Evolutionary conservation across 2,888 invertebrate species (phyloP).

Genomic region (Acanthosoma haemorrhoidale): DNA sequence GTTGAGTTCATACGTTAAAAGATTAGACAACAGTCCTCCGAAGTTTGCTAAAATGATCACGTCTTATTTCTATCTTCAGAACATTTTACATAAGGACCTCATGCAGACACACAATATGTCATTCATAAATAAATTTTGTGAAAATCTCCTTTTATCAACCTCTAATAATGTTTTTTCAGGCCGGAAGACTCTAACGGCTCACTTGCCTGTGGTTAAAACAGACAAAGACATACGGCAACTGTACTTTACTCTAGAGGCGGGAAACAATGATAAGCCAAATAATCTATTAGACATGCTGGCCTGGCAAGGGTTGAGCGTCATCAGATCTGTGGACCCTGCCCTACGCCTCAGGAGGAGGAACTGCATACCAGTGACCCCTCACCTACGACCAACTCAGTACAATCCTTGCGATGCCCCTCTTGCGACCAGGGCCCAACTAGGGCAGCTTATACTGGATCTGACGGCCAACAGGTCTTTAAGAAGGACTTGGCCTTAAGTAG

Average conservation of each 20-base stretch:
- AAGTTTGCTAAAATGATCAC: too few species aligned
- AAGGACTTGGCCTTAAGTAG: background rate
- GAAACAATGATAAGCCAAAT: slow-evolving; percentile 32
- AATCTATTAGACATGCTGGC: slow-evolving; percentile 55
- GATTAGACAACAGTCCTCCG: too few species aligned
- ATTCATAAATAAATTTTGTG: too few species aligned
- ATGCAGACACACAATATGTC: too few species aligned
- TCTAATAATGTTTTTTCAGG: slow-evolving; percentile 51
- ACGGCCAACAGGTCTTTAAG: background rate
- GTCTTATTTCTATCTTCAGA: too few species aligned
- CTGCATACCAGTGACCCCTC: slow-evolving; percentile 24
- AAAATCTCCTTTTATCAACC: too few species aligned
- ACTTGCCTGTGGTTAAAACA: slow-evolving; percentile 57
- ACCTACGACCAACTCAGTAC: slow-evolving; percentile 23
- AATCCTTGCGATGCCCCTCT: slow-evolving; percentile 31
- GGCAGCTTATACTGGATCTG: slow-evolving; percentile 37
- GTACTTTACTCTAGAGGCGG: slow-evolving; percentile 14
- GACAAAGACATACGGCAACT: slow-evolving; percentile 60
- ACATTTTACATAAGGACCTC: too few species aligned
- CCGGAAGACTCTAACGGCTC: slow-evolving; percentile 52
- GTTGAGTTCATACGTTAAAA: too few species aligned
- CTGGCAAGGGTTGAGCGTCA: slow-evolving; percentile 60
- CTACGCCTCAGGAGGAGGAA: slow-evolving; percentile 53
- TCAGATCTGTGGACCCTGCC: slow-evolving; percentile 76
- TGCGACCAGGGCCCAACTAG: slow-evolving; percentile 39